Conservation (phyloP, 2,888 invertebrate genomes). For the Ennomos quercinarius region DNA sequence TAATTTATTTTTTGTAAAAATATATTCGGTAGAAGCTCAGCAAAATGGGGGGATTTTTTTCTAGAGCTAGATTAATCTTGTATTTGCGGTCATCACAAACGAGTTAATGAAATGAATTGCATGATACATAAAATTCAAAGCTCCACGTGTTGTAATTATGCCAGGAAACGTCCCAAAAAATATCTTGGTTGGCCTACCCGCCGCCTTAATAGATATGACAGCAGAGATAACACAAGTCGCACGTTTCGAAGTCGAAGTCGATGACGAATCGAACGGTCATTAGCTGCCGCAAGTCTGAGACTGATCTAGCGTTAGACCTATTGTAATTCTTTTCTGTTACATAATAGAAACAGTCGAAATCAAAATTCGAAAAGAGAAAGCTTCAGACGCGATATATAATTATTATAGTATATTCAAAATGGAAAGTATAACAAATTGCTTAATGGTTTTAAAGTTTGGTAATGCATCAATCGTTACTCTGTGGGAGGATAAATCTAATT, state of each 20-base stretch:
- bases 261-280: conserved; percentile 41
- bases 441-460: conserved; percentile 56
- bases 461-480: conserved; percentile 59
- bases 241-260: conserved; percentile 19
- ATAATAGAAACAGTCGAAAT: conserved; percentile 45
- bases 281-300: conserved; percentile 38
- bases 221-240: conserved; percentile 19
- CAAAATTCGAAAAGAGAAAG: conserved; percentile 69
- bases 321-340: conserved; percentile 49
- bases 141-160: too few relatives aligned
- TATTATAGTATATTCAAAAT: conserved; percentile 65
- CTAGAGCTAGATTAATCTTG: too few relatives aligned
- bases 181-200: too few relatives aligned
- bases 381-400: conserved; percentile 61
- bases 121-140: too few relatives aligned
- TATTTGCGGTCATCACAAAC: too few relatives aligned
- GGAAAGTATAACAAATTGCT: conserved; percentile 70
- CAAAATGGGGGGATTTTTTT: too few relatives aligned
- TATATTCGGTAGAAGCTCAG: too few relatives aligned
- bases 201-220: conserved; percentile 11
- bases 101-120: too few relatives aligned
- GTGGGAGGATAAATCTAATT: conserved; percentile 12
- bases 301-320: conserved; percentile 44
- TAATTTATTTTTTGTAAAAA: too few relatives aligned
- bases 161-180: too few relatives aligned